Conservation (phyloP, 2,113 vertebrate genomes). For the Girardinichthys multiradiatus region DNA sequence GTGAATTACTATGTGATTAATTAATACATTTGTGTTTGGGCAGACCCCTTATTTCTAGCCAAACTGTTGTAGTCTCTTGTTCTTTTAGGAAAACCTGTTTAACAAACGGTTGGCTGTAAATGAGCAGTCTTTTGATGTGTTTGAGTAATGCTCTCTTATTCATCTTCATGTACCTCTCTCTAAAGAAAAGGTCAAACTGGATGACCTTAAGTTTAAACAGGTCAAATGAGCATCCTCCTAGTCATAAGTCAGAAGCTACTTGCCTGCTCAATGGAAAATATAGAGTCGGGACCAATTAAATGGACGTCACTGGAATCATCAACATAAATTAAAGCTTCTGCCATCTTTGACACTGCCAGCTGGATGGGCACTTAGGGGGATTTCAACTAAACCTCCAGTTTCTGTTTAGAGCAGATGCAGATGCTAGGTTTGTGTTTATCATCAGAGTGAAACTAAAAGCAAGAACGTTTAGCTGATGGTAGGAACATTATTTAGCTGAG, state of each 20-base stretch:
- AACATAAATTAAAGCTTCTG: background rate
- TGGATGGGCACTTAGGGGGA: background rate
- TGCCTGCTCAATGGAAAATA: background rate
- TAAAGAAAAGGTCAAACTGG: background rate
- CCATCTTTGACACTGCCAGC: background rate
- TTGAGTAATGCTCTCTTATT: background rate
- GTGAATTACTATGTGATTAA: too few species aligned
- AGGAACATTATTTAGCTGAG: background rate
- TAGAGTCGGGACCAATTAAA: background rate
- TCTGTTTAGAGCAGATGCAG: background rate
- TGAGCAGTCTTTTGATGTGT: background rate
- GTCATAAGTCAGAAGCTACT: background rate
- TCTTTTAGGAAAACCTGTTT: background rate
- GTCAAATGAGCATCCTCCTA: background rate
- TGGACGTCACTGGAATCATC: background rate
- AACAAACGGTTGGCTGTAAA: background rate
- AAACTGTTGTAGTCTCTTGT: background rate
- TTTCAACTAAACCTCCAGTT: too few species aligned
- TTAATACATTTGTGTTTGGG: background rate
- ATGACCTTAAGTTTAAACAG: conserved; percentile 5
- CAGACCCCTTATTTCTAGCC: background rate
- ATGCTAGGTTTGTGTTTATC: background rate
- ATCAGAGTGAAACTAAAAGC: background rate
- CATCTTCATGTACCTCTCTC: background rate
- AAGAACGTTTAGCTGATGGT: background rate